Percentiles rank a stretch among this genome's conserved stretches.
Evolutionary conservation across 2,113 vertebrate genomes (phyloP).

Genomic region (Protobothrops mucrosquamatus): DNA sequence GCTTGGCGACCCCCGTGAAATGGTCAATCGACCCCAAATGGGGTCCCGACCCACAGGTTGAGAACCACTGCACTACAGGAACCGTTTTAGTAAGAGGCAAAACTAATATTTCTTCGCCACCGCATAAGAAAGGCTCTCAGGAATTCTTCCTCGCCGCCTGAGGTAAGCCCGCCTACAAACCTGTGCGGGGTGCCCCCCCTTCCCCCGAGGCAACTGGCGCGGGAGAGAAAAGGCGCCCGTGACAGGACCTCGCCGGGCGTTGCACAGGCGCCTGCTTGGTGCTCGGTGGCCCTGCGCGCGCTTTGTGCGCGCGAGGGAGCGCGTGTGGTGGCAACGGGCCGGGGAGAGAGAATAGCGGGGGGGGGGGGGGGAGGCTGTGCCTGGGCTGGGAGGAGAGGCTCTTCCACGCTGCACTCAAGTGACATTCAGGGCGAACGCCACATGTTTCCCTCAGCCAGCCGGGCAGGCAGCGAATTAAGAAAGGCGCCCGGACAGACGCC

Average conservation of each 20-base stretch:
- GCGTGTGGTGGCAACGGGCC: neutral
- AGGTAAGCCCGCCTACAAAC: neutral
- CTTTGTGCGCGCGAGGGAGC: neutral
- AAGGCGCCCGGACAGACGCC: neutral
- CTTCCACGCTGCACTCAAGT: constrained; percentile 29
- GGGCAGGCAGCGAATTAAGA: neutral
- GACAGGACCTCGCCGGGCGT: neutral
- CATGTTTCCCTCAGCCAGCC: constrained; percentile 11
- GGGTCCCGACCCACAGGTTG: no score
- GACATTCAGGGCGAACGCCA: constrained; percentile 29
- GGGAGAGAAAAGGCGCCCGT: neutral
- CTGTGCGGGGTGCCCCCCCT: neutral
- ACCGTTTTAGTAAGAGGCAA: no score
- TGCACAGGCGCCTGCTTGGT: neutral
- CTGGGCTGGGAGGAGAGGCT: constrained; percentile 6
- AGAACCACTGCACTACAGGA: neutral
- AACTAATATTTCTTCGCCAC: neutral
- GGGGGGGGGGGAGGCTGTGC: neutral
- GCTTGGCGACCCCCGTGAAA: no score
- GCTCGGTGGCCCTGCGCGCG: neutral
- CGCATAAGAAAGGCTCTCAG: neutral
- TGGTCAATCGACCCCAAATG: no score
- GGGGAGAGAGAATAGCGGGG: neutral
- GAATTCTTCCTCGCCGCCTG: neutral
- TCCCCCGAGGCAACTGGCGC: neutral